Evolutionary conservation across 1,140 invertebrate species (phyloP).

Genomic region (Glossosoma conforme): DNA sequence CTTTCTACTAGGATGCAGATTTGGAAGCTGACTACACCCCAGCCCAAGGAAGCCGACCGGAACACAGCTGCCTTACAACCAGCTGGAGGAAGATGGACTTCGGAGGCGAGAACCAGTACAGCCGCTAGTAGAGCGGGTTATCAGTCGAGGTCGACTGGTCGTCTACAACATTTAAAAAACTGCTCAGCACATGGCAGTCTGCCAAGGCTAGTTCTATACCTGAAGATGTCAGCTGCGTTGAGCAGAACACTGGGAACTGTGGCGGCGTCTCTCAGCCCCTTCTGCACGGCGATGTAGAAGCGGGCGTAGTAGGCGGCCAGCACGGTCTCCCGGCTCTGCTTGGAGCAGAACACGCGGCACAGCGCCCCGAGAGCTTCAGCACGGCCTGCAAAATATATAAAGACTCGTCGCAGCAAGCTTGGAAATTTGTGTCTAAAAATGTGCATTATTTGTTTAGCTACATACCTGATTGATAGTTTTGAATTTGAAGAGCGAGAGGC

Average conservation of each 20-base stretch:
- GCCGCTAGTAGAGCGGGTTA: too few relatives aligned
- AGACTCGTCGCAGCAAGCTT: background rate
- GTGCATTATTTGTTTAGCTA: background rate
- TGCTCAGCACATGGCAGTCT: too few relatives aligned
- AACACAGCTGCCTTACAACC: too few relatives aligned
- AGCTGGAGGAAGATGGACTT: too few relatives aligned
- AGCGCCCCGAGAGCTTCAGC: conserved; percentile 94
- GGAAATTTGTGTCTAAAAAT: background rate
- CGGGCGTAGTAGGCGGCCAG: conserved; percentile 89
- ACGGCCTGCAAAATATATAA: conserved; percentile 56
- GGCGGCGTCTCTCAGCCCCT: conserved; percentile 67
- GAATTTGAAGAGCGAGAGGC: conserved; percentile 40
- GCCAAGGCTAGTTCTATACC: too few relatives aligned
- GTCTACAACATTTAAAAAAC: too few relatives aligned
- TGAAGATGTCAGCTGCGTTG: conserved; percentile 43
- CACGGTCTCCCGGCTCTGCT: conserved; percentile 94
- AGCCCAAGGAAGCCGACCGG: too few relatives aligned
- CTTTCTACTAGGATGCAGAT: too few relatives aligned
- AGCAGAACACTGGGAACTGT: conserved; percentile 43
- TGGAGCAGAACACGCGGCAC: conserved; percentile 93
- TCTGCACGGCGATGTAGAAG: conserved; percentile 88
- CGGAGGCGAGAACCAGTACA: too few relatives aligned
- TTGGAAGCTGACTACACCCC: too few relatives aligned
- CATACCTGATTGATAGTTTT: conserved; percentile 45
- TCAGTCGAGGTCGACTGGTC: too few relatives aligned